A percentile compares a stretch with the other conserved stretches of the same genome.
These are phyloP conservation scores for Epinephelus lanceolatus DNA, from an alignment of 2,113 vertebrate species.

Conservation along the genomic window DNA sequence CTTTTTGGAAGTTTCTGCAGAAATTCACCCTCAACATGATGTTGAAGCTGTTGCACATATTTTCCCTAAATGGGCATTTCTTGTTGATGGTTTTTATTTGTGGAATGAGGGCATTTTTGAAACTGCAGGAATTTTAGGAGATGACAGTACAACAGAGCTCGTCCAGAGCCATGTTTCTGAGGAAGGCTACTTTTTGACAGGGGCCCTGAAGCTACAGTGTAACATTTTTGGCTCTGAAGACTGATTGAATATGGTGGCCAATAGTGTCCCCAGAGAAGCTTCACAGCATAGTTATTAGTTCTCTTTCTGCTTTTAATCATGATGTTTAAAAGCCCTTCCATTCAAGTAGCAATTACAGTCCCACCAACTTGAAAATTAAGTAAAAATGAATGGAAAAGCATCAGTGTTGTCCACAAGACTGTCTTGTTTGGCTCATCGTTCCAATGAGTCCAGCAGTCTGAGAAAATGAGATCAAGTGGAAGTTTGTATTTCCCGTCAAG, in stretches of 20 bases:
- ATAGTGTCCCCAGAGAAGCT: conserved; percentile 11
- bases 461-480: not conserved
- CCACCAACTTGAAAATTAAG: not conserved
- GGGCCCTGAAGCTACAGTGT: conserved; percentile 2
- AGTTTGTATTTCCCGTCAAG: conserved; percentile 17
- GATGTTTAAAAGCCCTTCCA: conserved; percentile 11
- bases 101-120: conserved; percentile 4
- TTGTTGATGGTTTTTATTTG: not conserved
- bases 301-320: conserved; percentile 9
- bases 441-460: conserved; percentile 23
- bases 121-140: not conserved
- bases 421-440: conserved; percentile 23
- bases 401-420: conserved; percentile 1
- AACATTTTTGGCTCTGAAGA: conserved; percentile 3
- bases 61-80: conserved; percentile 3
- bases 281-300: not conserved
- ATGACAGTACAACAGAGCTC: conserved; percentile 10
- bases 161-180: conserved; percentile 24
- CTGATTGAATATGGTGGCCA: conserved; percentile 9
- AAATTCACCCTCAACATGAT: conserved; percentile 19
- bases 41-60: not conserved
- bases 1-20: not conserved
- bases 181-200: conserved; percentile 11
- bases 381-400: conserved; percentile 28
- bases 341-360: not conserved